These are phyloP conservation scores for Himalopsyche kuldschensis DNA, from an alignment of 2,888 invertebrate genomes.

Conservation along the genomic window DNA sequence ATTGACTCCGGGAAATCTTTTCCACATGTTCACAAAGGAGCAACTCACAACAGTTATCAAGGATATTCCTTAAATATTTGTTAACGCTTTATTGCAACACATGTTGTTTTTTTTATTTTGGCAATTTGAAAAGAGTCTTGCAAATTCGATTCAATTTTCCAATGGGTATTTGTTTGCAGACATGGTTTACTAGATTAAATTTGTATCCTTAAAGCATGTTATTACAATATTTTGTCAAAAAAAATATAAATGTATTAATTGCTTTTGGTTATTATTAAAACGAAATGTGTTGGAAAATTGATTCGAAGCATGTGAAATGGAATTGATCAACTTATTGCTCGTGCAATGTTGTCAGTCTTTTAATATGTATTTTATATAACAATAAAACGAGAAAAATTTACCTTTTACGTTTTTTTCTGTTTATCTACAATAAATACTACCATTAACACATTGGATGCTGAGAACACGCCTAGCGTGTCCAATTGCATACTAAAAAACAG, in stretches of 20 bases:
- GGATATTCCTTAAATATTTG: slow-evolving; percentile 63
- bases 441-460: no score
- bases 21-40: slow-evolving; percentile 88
- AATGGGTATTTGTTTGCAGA: neutral
- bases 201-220: no score
- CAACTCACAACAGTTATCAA: slow-evolving; percentile 89
- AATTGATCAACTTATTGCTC: neutral
- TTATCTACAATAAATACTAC: no score
- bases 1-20: slow-evolving; percentile 80
- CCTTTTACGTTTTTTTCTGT: no score
- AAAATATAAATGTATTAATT: neutral
- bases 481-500: no score
- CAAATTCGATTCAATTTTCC: neutral
- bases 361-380: neutral
- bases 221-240: no score
- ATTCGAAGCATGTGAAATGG: neutral
- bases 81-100: neutral
- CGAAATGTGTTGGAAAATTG: neutral
- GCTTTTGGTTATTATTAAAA: neutral
- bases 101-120: neutral
- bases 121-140: neutral
- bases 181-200: no score
- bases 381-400: neutral
- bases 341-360: neutral
- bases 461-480: no score